A percentile compares a stretch with the other conserved stretches of the same genome.
phyloP scores from a whole-genome alignment of 2,888 invertebrate genomes.

The Rhagium mordax region DNA sequence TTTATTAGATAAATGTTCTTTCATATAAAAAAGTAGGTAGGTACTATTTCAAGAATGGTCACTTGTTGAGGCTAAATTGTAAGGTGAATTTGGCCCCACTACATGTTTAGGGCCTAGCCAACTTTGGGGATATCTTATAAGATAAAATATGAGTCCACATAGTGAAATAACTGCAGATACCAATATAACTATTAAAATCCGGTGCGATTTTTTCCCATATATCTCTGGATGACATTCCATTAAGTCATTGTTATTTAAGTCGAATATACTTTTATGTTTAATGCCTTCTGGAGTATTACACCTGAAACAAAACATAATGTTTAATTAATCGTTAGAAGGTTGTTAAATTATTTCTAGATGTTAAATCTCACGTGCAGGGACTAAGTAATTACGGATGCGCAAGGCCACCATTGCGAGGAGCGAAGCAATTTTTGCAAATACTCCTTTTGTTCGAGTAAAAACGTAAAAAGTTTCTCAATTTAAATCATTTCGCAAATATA shows the following conservation, averaged over 20 bases:
- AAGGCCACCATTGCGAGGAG: too few relatives aligned
- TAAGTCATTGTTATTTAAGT: conserved; percentile 57
- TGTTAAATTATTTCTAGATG: too few relatives aligned
- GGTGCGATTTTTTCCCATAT: conserved; percentile 61
- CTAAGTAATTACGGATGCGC: too few relatives aligned
- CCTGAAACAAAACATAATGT: conserved; percentile 59
- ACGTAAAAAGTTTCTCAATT: too few relatives aligned
- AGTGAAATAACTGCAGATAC: conserved; percentile 58
- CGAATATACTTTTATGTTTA: conserved; percentile 55
- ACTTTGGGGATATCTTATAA: conserved; percentile 60
- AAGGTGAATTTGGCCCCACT: conserved; percentile 63
- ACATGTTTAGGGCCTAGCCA: conserved; percentile 43
- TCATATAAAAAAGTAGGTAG: not conserved
- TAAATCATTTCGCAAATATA: too few relatives aligned
- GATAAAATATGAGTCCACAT: conserved; percentile 61
- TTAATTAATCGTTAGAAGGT: too few relatives aligned
- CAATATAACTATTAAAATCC: conserved; percentile 62
- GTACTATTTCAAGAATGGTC: conserved; percentile 26
- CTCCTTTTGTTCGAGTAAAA: too few relatives aligned
- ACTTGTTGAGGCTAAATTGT: conserved; percentile 51
- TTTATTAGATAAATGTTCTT: not conserved
- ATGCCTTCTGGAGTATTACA: conserved; percentile 60
- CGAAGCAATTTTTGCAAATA: too few relatives aligned
- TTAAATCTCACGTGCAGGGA: too few relatives aligned
- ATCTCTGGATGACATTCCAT: conserved; percentile 62